Evolutionary conservation across 2,797 vertebrate species (phyloP), one percentile per base, ranked within the genome.

Genomic region (Danio tinwini): DNA sequence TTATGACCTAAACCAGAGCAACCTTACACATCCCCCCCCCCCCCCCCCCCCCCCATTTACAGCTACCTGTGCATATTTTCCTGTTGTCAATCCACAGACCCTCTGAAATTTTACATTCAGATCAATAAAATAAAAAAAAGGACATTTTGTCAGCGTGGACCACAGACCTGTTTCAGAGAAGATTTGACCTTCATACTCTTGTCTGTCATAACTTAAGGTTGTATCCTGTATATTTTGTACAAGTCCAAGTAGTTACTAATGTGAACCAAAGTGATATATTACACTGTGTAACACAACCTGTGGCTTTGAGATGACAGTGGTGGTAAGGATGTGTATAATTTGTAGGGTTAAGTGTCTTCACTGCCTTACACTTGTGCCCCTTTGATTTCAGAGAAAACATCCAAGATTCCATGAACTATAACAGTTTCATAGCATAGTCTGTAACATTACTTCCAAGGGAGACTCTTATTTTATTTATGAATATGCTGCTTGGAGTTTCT

Each of bases 401-500:
- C 13, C 61, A 77, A 74, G 64, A 73, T 76, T 78, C 19, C 74
- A 69, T 56, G 21, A 78, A 83, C 78, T 67, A 76, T 75, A 73
- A 61, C 68, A 78, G 67, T 58, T 87, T 82, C 87, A 83, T 63
- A 80, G 85, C 84, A 76, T 86, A 83, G 88, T 91, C 85, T 88
- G 87, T 91, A 89, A 89, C 84, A 69, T 88, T 84, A 83, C 87
- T 88, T 87, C 85, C 80, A 81, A 89, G 84, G 90, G 88, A 91
- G 89, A 90, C 84, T 85, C 86, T 87, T 86, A 84, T 92, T 93
- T 93, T 92, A 92, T 93, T 92, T 90, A 93, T 93, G 88, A 92
- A 92, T 93, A 92, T 91, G 91, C 92, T 92, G 92, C 93, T 93
- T 93, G 92, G 91, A 93, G 87, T 93, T 94, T 93, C 91, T 92